Conservation (phyloP, 35 echinoderm and acorn worm species). For the Chiridota heheva region DNA sequence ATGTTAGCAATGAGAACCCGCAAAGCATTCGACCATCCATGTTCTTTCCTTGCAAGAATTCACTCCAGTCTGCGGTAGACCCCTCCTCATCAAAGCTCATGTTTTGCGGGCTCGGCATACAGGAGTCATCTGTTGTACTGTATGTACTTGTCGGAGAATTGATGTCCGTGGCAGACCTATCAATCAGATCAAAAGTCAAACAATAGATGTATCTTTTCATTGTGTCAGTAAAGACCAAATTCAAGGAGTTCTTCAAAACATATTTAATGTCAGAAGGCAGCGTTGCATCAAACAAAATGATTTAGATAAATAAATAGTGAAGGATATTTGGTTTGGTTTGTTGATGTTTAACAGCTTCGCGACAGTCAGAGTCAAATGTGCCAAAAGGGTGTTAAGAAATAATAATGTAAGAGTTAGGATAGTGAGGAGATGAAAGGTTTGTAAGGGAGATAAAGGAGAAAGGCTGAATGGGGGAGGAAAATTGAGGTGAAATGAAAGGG, state of each 20-base stretch:
- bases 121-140: constrained; percentile 70
- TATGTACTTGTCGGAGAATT: constrained; percentile 79
- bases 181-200: not conserved
- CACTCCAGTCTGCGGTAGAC: constrained; percentile 63
- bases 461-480: no score
- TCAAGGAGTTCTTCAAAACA: not conserved
- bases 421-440: no score
- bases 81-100: constrained; percentile 72
- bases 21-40: constrained; percentile 41
- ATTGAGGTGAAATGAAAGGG: no score
- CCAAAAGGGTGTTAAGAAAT: no score
- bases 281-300: not conserved
- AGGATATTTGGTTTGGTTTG: no score
- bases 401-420: no score
- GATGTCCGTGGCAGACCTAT: constrained; percentile 29
- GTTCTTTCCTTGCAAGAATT: constrained; percentile 73
- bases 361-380: no score
- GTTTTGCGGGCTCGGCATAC: constrained; percentile 71
- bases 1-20: constrained; percentile 81
- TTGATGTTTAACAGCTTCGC: no score
- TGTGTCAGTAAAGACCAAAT: not conserved
- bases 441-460: no score
- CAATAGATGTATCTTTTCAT: not conserved
- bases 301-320: no score
- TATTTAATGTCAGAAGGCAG: not conserved